A percentile compares a stretch with the other conserved stretches of the same genome.
phyloP scores from a whole-genome alignment of 2,797 vertebrate genomes.

The Phoxinus dragarum region DNA sequence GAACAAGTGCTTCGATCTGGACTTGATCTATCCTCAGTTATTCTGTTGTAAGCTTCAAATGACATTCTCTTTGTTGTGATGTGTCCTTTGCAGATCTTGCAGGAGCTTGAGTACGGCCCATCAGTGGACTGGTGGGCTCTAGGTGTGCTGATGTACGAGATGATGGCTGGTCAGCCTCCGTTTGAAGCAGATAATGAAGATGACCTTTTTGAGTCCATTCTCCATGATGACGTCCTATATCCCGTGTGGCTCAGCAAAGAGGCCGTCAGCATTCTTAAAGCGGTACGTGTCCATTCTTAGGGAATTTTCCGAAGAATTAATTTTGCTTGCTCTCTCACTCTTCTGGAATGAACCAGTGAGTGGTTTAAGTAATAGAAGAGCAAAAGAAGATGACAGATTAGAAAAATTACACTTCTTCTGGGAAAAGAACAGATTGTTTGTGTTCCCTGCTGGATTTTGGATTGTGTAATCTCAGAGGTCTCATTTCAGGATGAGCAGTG shows the following conservation, averaged over 20 bases:
- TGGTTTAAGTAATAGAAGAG: conserved; percentile 61
- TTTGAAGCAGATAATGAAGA: conserved; percentile 97
- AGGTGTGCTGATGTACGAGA: conserved; percentile 96
- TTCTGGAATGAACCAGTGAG: conserved; percentile 53
- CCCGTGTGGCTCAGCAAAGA: conserved; percentile 98
- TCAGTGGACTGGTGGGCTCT: conserved; percentile 98
- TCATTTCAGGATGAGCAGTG: conserved; percentile 48
- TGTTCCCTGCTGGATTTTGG: conserved; percentile 67
- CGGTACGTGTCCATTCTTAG: conserved; percentile 77
- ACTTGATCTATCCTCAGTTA: background rate
- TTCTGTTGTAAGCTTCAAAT: background rate
- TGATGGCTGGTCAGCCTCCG: conserved; percentile 97
- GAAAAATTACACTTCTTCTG: conserved; percentile 75
- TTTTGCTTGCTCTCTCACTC: background rate
- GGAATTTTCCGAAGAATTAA: background rate
- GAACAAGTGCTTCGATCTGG: background rate
- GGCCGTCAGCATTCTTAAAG: conserved; percentile 94
- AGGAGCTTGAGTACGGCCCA: conserved; percentile 93
- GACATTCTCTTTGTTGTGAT: background rate
- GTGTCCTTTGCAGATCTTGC: conserved; percentile 83
- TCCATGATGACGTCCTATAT: conserved; percentile 94
- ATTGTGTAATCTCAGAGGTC: conserved; percentile 63
- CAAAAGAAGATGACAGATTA: conserved; percentile 71
- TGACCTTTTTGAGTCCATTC: conserved; percentile 96
- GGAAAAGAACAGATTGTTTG: conserved; percentile 80